A percentile compares a stretch with the other conserved stretches of the same genome.
Evolutionary conservation across 1,140 invertebrate species (phyloP).

Genomic region (Xylocopa sonorina): DNA sequence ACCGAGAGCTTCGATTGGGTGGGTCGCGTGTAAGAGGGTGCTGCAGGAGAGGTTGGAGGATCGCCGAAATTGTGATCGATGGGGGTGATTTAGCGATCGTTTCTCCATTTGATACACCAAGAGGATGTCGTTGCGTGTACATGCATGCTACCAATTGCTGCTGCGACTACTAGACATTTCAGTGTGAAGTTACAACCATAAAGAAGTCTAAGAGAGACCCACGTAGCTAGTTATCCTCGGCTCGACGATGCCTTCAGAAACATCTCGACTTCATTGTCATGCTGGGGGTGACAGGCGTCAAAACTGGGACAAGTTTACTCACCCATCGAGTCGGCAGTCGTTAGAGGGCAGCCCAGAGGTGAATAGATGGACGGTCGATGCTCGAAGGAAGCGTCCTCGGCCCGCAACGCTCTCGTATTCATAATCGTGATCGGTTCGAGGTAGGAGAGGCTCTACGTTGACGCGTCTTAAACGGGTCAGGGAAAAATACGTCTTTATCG

Average conservation of each 20-base stretch:
- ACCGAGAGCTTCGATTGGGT: neutral
- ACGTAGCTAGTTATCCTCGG: neutral
- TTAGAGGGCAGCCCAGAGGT: neutral
- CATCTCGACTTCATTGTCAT: conserved; percentile 6
- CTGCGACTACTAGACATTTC: no score
- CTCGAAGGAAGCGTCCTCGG: conserved; percentile 17
- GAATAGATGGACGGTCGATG: neutral
- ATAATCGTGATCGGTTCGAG: conserved; percentile 55
- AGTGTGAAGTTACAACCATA: neutral
- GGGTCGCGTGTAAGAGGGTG: neutral
- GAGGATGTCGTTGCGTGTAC: no score
- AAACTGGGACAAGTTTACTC: conserved; percentile 51
- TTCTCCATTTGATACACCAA: neutral
- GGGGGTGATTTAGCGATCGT: neutral
- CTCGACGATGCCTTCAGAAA: neutral
- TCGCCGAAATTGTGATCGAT: neutral
- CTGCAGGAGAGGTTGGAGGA: neutral
- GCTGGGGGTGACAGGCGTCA: conserved; percentile 34
- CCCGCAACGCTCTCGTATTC: conserved; percentile 62
- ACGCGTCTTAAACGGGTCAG: no score
- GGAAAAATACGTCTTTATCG: no score
- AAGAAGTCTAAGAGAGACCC: neutral
- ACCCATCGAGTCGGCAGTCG: conserved; percentile 18
- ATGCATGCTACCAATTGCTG: no score
- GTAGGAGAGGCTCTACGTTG: conserved; percentile 8